Evolutionary conservation across 2,888 invertebrate genomes (phyloP).

Genomic region (Aleiodes testaceus): DNA sequence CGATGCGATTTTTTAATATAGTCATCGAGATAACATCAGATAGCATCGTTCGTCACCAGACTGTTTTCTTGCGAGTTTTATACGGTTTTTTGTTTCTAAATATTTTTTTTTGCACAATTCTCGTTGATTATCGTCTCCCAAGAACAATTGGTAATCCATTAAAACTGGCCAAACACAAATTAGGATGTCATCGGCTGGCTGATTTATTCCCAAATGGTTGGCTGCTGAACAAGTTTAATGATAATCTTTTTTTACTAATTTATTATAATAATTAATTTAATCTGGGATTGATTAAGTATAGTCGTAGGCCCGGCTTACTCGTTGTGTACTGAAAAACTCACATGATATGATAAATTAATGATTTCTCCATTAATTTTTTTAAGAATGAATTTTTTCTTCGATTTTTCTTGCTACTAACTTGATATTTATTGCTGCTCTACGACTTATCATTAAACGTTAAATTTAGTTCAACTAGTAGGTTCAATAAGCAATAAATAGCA

Average conservation of each 20-base stretch:
- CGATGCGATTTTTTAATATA: constrained; percentile 58
- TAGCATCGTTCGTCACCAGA: constrained; percentile 62
- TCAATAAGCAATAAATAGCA: constrained; percentile 68
- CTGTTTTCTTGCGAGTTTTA: constrained; percentile 62
- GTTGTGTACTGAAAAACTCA: constrained; percentile 72
- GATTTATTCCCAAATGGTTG: constrained; percentile 50
- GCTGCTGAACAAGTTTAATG: constrained; percentile 72
- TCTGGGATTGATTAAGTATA: constrained; percentile 57
- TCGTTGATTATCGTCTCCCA: constrained; percentile 35
- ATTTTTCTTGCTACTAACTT: constrained; percentile 55
- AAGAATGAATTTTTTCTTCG: constrained; percentile 5
- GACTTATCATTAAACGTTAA: not conserved
- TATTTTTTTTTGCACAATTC: constrained; percentile 16
- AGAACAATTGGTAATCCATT: constrained; percentile 49
- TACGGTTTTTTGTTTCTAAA: constrained; percentile 47
- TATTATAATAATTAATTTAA: constrained; percentile 51
- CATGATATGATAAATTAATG: constrained; percentile 68
- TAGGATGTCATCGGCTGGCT: constrained; percentile 55
- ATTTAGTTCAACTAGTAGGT: constrained; percentile 12
- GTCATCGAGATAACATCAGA: constrained; percentile 66
- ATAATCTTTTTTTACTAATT: constrained; percentile 65
- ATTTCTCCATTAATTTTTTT: constrained; percentile 55
- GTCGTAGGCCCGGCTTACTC: constrained; percentile 67
- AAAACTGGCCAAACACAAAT: constrained; percentile 48
- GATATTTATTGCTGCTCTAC: constrained; percentile 61